These are phyloP conservation scores for Xiphydria camelus DNA, from an alignment of 2,888 invertebrate species.

Conservation along the genomic window DNA sequence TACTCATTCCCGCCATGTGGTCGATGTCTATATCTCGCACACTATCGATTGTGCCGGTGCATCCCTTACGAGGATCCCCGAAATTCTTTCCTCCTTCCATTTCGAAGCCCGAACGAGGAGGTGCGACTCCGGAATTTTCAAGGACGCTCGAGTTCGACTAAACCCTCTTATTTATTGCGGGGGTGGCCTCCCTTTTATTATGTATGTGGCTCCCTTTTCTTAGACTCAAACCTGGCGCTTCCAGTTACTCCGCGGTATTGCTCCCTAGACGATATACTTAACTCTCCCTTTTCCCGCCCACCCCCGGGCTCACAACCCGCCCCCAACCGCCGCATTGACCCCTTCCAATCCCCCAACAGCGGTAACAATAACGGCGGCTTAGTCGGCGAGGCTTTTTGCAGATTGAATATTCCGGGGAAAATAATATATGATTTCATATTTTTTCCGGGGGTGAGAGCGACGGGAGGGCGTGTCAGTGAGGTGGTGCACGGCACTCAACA, in stretches of 20 bases:
- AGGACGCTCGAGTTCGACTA: too few relatives aligned
- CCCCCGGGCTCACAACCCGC: background rate
- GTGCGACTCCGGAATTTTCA: too few relatives aligned
- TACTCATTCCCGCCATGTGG: too few relatives aligned
- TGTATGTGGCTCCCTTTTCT: too few relatives aligned
- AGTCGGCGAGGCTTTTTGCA: constrained; percentile 28
- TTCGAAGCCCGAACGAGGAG: too few relatives aligned
- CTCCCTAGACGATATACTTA: background rate
- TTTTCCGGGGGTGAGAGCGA: background rate
- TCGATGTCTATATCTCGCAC: too few relatives aligned
- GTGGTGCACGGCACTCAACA: background rate
- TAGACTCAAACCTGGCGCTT: too few relatives aligned
- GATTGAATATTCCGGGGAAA: constrained; percentile 31
- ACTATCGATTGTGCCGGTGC: too few relatives aligned
- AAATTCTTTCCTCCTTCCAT: too few relatives aligned
- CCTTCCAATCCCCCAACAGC: constrained; percentile 11
- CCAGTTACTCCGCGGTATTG: background rate
- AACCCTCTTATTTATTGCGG: too few relatives aligned
- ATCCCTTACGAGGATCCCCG: too few relatives aligned
- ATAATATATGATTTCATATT: constrained; percentile 26
- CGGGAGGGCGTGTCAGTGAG: background rate
- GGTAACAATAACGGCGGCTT: constrained; percentile 29
- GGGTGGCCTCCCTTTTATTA: too few relatives aligned
- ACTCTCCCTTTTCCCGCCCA: background rate
- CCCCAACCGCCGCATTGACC: constrained; percentile 7